These are phyloP conservation scores for Spisula subtruncata DNA, from an alignment of 2,888 invertebrate species.

Conservation along the genomic window DNA sequence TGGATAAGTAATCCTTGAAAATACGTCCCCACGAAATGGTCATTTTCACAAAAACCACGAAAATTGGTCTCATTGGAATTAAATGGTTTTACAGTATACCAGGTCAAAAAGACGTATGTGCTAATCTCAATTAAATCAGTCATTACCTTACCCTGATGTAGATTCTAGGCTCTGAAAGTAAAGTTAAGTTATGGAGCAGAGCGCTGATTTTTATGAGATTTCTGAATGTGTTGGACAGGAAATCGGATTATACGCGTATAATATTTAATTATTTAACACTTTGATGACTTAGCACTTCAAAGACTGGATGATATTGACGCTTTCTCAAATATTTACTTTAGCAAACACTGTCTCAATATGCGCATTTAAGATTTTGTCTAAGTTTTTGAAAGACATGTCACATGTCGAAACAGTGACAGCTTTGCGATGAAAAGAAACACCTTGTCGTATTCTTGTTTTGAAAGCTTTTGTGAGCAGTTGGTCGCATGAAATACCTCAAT, in stretches of 20 bases:
- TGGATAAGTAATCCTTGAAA: no score
- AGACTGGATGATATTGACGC: not conserved
- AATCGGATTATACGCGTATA: not conserved
- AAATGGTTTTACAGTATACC: no score
- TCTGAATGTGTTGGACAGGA: not conserved
- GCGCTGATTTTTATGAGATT: no score
- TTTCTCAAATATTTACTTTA: not conserved
- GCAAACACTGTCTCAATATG: not conserved
- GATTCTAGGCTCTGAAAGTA: no score
- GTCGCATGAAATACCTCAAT: not conserved
- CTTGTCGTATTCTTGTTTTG: not conserved
- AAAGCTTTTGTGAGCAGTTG: not conserved
- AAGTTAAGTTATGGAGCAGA: no score
- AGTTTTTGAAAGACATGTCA: not conserved
- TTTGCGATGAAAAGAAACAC: not conserved
- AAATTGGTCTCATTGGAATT: no score
- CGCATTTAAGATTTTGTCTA: not conserved
- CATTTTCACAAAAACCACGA: no score
- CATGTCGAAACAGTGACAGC: not conserved
- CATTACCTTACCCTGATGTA: no score
- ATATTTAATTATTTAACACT: not conserved
- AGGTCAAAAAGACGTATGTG: no score
- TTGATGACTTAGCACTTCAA: slow-evolving; percentile 2
- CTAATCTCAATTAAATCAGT: no score
- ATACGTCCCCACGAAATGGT: no score